Evolutionary conservation across 2,888 invertebrate genomes (phyloP), one percentile per base, ranked within the genome.

Genomic region (Trachelus tabidus): DNA sequence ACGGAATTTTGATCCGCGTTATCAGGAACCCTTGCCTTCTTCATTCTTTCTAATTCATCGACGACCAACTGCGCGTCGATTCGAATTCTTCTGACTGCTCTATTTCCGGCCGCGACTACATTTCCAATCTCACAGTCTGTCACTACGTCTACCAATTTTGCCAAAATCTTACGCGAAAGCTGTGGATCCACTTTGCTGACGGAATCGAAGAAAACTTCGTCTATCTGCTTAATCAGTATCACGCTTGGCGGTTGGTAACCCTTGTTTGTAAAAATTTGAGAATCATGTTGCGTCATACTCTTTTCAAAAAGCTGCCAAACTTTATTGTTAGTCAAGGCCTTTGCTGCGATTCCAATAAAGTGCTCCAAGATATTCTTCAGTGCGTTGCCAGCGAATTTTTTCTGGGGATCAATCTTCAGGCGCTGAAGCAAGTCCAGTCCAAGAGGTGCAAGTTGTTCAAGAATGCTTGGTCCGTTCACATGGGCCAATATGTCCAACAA

Each of bases 41-140:
- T 91, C 96, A 96, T 96, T 73, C 90, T 89, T 33, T 92, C 90
- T 12, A 96, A 90, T 82, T 95, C 93, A 0, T 93, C 90, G 23
- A 93, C 92, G 33, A 96, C 92, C 34, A 95, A 92, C 34, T 92
- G 88, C 11, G 95, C 94, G 79, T 95, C 93, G 12, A 97, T 90
- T 79, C 93, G 92, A 30, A 96, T 94, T 84, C 94, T 94, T 85
- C 95, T 95, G 84, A 96, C 94, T 3, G 94, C 92, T 85, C 94
- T 94, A 12, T 93, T 94, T 0, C 94, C 94, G 0, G 93, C 92
- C 76, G 95, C 84, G 0, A 89, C 83, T 0, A 91, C 86, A 0
- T 76, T 84, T 40, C 86, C 86, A 1, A 87, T 81, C 11, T 91
- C 88, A 68, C 89, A 90, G 35, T 90, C 88, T 0, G 90, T 90